phyloP scores from a whole-genome alignment of 2,888 invertebrate species.

The Mythimna albipuncta region DNA sequence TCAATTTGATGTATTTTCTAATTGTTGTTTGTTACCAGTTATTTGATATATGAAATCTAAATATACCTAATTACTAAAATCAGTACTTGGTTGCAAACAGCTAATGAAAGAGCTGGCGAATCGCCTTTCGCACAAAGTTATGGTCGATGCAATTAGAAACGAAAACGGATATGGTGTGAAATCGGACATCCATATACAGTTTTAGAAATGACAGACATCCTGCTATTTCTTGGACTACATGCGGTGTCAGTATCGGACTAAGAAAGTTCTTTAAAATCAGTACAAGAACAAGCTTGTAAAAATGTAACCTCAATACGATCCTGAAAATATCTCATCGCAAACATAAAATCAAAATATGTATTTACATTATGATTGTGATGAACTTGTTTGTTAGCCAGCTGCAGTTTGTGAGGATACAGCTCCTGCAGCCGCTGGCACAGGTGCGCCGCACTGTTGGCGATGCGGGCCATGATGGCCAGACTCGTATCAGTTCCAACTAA shows the following conservation, averaged over 20 bases:
- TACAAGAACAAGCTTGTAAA: too few relatives aligned
- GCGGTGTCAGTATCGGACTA: neutral
- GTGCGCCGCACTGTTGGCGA: constrained; percentile 84
- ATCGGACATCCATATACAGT: constrained; percentile 43
- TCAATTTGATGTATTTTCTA: neutral
- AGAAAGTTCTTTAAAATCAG: neutral
- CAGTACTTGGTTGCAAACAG: neutral
- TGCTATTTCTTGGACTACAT: constrained; percentile 5
- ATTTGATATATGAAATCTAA: neutral
- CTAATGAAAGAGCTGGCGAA: constrained; percentile 7
- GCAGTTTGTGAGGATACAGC: constrained; percentile 83
- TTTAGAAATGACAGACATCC: constrained; percentile 49
- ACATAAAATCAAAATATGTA: constrained; percentile 20
- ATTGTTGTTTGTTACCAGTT: neutral
- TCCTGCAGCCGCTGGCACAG: constrained; percentile 86
- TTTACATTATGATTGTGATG: constrained; percentile 56
- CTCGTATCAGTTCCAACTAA: constrained; percentile 33
- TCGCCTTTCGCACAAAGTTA: neutral
- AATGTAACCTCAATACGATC: neutral
- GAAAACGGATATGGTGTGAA: constrained; percentile 53
- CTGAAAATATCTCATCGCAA: neutral
- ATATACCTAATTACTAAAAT: neutral
- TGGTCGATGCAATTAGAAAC: constrained; percentile 18
- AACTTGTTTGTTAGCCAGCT: constrained; percentile 78
- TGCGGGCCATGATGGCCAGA: constrained; percentile 77